Evolutionary conservation across 2,113 vertebrate genomes (phyloP).

Genomic region (Semnornis frantzii): DNA sequence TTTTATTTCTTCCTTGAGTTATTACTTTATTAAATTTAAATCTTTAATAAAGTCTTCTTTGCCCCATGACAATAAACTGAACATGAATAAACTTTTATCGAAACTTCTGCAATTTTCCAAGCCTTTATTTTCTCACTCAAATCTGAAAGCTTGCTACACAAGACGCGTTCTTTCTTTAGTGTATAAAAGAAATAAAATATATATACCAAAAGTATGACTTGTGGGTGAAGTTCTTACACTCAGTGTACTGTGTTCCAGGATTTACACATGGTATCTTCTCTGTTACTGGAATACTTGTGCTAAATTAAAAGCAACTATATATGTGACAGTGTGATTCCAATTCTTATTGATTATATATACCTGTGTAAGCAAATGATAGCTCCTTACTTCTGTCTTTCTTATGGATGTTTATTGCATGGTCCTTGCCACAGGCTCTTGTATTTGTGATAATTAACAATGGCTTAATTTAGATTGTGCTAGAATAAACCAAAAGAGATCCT

Average conservation of each 20-base stretch:
- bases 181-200: neutral
- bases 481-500: neutral
- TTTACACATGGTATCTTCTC: neutral
- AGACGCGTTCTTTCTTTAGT: neutral
- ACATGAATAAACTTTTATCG: slow-evolving; percentile 49
- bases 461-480: neutral
- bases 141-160: neutral
- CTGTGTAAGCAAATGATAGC: neutral
- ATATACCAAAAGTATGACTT: neutral
- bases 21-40: slow-evolving; percentile 79
- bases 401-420: neutral
- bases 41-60: slow-evolving; percentile 72
- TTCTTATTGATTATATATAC: neutral
- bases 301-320: neutral
- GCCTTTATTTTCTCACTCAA: slow-evolving; percentile 6
- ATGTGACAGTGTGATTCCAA: neutral
- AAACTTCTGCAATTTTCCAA: slow-evolving; percentile 27
- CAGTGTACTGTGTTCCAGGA: neutral
- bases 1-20: slow-evolving; percentile 72
- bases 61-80: slow-evolving; percentile 62
- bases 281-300: neutral
- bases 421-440: neutral
- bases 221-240: neutral
- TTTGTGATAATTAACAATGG: slow-evolving; percentile 1
- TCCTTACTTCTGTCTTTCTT: neutral